Evolutionary conservation across 2,888 invertebrate genomes (phyloP).

Genomic region (Synergus itoensis): DNA sequence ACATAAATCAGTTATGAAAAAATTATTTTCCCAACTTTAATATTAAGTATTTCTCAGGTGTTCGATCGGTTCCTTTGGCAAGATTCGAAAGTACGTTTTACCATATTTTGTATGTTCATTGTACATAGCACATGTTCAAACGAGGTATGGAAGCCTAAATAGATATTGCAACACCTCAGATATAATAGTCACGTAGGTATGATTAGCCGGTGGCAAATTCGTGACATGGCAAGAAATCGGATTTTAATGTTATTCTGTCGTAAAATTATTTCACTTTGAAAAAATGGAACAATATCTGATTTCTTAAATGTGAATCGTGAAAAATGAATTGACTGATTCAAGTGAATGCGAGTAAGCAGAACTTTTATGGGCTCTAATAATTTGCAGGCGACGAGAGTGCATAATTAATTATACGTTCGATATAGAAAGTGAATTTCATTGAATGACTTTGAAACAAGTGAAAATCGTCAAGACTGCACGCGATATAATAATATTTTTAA

Average conservation of each 20-base stretch:
- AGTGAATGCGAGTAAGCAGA: slow-evolving; percentile 2
- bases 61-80: slow-evolving; percentile 23
- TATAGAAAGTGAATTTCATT: slow-evolving; percentile 26
- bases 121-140: slow-evolving; percentile 17
- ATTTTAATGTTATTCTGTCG: slow-evolving; percentile 1
- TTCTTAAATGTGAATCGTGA: background rate
- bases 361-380: slow-evolving; percentile 9
- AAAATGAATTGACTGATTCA: slow-evolving; percentile 18
- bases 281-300: background rate
- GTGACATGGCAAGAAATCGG: background rate
- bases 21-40: background rate
- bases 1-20: too few species aligned
- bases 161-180: slow-evolving; percentile 13
- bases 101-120: slow-evolving; percentile 11
- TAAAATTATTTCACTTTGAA: background rate
- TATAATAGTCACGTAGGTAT: slow-evolving; percentile 30
- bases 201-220: slow-evolving; percentile 26
- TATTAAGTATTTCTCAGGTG: background rate
- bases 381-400: slow-evolving; percentile 17
- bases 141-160: background rate
- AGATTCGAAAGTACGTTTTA: slow-evolving; percentile 34
- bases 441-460: slow-evolving; percentile 1
- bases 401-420: slow-evolving; percentile 15
- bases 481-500: too few species aligned
- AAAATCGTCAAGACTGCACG: background rate